Evolutionary conservation across 2,888 invertebrate genomes (phyloP), one percentile per base, ranked within the genome.

Genomic region (Lycophotia porphyrea): DNA sequence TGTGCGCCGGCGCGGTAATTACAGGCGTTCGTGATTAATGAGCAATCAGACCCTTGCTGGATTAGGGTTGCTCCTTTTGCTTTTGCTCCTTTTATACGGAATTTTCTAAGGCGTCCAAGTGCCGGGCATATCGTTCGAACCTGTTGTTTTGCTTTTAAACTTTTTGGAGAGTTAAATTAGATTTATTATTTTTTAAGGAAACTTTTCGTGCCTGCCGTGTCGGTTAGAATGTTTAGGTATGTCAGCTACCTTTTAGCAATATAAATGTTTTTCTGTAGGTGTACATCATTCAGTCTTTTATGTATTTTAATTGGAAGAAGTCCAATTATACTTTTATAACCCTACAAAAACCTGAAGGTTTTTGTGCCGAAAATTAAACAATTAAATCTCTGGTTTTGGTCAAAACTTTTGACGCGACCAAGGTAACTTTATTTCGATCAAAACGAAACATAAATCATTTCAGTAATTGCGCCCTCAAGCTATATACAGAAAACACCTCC

Each of bases 1-100:
- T 87, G 89, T 90, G 92, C 92, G 93, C 92, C 91, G 93, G 93
- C 92, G 92, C 90, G 91, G 95, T 94, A 94, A 95, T 95, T 95
- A 95, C 94, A 92, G 92, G 91, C 92, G 92, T 90, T 88, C 89
- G 93, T 96, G 96, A 96, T 95, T 96, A 96, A 96, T 95, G 96
- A 95, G 94, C 94, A 92, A 94, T 94, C 94, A 94, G 93, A 91
- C 92, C 93, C 92, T 91, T 91, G 90, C 90, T 86, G 90, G 91
- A 90, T 90, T 90, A 93, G 92, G 93, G 92, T 87, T 92, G 90
- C 34, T 80, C 85, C 78, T 77, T 77, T 77, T 64, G 36, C 76
- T 87, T 71, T 86, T 88, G 82, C 81, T 88, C 80, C 82, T 91
- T 91, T 91, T 89, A 84, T 88, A 88, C 73, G 42, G 85, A 87